Conservation (phyloP, 2,113 vertebrate genomes). For the Caranx melampygus region DNA sequence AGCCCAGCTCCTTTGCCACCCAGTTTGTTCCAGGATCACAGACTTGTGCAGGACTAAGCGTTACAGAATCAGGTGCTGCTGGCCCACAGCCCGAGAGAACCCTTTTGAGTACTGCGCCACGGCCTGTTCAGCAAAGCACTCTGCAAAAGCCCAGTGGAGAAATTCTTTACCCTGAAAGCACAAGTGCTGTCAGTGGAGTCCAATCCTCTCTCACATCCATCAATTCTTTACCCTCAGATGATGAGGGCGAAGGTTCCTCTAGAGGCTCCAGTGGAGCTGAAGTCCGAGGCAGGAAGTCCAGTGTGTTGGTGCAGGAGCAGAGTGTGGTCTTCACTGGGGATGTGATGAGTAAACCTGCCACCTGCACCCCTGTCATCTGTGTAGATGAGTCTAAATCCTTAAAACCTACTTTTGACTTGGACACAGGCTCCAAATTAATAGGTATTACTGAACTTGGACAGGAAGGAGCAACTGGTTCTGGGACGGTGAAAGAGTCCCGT, state of each 20-base stretch:
- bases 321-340: constrained; percentile 85
- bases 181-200: constrained; percentile 92
- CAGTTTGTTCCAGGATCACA: constrained; percentile 84
- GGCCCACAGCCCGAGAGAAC: constrained; percentile 81
- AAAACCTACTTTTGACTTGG: constrained; percentile 40
- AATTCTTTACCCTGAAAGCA: constrained; percentile 89
- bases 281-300: constrained; percentile 80
- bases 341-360: constrained; percentile 17
- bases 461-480: constrained; percentile 53
- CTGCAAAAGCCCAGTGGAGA: constrained; percentile 85
- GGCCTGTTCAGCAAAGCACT: constrained; percentile 84
- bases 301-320: constrained; percentile 86
- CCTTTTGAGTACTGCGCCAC: constrained; percentile 81
- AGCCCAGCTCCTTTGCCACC: constrained; percentile 93
- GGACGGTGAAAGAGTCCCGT: constrained; percentile 58
- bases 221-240: constrained; percentile 95
- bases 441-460: constrained; percentile 48
- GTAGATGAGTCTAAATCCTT: constrained; percentile 41
- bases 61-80: constrained; percentile 75
- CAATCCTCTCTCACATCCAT: constrained; percentile 99
- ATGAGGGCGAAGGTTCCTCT: constrained; percentile 90
- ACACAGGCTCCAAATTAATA: constrained; percentile 67
- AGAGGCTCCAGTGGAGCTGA: constrained; percentile 84
- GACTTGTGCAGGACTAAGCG: constrained; percentile 75
- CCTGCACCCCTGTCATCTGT: constrained; percentile 12